Evolutionary conservation across 1,140 invertebrate genomes (phyloP).

Genomic region (Leptopilina clavipes): DNA sequence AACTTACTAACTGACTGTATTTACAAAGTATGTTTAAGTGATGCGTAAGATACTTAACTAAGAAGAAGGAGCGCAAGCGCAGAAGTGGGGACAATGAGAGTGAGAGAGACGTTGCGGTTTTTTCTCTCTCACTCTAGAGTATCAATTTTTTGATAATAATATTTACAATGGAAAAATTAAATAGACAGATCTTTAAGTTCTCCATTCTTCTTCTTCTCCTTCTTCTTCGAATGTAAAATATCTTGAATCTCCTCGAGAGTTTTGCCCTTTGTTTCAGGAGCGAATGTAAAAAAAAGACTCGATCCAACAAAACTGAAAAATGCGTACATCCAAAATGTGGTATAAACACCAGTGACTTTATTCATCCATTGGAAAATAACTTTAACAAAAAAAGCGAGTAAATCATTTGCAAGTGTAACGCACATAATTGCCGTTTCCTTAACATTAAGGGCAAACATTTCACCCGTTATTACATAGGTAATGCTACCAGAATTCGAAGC

Average conservation of each 20-base stretch:
- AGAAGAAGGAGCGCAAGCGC: too few relatives aligned
- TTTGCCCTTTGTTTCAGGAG: slow-evolving; percentile 12
- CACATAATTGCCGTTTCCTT: slow-evolving; percentile 13
- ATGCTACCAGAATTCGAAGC: slow-evolving; percentile 5
- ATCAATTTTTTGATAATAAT: too few relatives aligned
- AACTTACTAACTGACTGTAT: too few relatives aligned
- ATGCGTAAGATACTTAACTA: too few relatives aligned
- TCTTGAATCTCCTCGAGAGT: slow-evolving; percentile 10
- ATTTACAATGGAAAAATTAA: too few relatives aligned
- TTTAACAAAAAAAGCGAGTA: neutral
- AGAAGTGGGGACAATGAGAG: too few relatives aligned
- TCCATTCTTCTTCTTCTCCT: neutral
- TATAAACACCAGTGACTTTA: neutral
- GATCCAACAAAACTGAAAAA: neutral
- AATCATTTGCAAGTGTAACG: neutral
- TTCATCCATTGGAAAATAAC: slow-evolving; percentile 20
- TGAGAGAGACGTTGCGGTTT: too few relatives aligned
- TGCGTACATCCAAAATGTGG: slow-evolving; percentile 24
- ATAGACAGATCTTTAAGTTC: too few relatives aligned
- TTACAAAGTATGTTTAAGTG: too few relatives aligned
- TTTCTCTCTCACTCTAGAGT: too few relatives aligned
- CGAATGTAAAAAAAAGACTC: neutral
- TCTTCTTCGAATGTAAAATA: neutral
- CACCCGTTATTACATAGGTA: slow-evolving; percentile 20
- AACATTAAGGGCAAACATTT: slow-evolving; percentile 25